Percentiles rank a stretch among this genome's conserved stretches.
Conservation (phyloP, 64 coral and sea anemone species). For the Dendrophyllia cribrosa region DNA sequence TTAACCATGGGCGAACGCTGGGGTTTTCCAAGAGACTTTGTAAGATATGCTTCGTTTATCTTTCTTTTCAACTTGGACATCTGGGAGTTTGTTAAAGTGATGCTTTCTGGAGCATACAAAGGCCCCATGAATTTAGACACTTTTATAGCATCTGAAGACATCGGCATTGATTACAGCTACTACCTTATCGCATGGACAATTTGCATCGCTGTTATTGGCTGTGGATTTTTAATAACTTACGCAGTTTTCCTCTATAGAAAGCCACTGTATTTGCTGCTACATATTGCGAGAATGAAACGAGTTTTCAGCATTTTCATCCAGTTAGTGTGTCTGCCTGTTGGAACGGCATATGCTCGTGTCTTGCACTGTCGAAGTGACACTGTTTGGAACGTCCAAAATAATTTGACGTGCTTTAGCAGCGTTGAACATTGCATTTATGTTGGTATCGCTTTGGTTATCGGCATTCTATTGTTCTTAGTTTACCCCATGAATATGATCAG, state of each 20-base stretch:
- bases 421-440: slow-evolving; percentile 87
- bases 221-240: slow-evolving; percentile 82
- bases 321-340: slow-evolving; percentile 83
- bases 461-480: slow-evolving; percentile 69
- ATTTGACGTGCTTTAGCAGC: slow-evolving; percentile 71
- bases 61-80: slow-evolving; percentile 94
- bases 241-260: slow-evolving; percentile 77
- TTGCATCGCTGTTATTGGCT: slow-evolving; percentile 69
- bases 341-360: slow-evolving; percentile 73
- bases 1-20: slow-evolving; percentile 96
- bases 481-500: slow-evolving; percentile 94
- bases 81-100: slow-evolving; percentile 95
- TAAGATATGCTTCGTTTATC: slow-evolving; percentile 69
- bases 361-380: slow-evolving; percentile 87
- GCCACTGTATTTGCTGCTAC: slow-evolving; percentile 92
- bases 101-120: slow-evolving; percentile 51
- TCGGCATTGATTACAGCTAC: slow-evolving; percentile 80
- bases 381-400: slow-evolving; percentile 92
- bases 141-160: slow-evolving; percentile 56
- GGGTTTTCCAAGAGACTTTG: slow-evolving; percentile 91
- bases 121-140: slow-evolving; percentile 70
- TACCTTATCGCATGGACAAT: slow-evolving; percentile 90
- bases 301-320: slow-evolving; percentile 82
- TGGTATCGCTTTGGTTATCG: slow-evolving; percentile 50
- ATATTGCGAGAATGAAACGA: slow-evolving; percentile 92